A percentile compares a stretch with the other conserved stretches of the same genome.
Conservation (phyloP, 2,797 vertebrate species). For the Holocentrus rufus region DNA sequence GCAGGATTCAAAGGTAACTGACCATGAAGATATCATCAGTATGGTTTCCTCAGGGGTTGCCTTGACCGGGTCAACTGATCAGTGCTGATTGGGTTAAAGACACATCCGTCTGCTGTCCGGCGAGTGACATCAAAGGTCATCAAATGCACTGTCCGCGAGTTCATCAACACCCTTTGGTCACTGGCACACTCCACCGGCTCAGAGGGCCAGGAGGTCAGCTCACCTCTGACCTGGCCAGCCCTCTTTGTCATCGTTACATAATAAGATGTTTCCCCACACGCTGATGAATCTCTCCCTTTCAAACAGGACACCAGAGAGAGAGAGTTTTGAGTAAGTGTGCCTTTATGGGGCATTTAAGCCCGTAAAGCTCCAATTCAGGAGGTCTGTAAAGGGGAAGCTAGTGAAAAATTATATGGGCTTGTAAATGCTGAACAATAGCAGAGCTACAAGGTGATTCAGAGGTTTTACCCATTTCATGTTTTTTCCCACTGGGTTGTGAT, state of each 20-base stretch:
- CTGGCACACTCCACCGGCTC: slow-evolving; percentile 61
- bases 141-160: slow-evolving; percentile 73
- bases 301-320: slow-evolving; percentile 32
- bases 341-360: slow-evolving; percentile 59
- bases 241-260: slow-evolving; percentile 67
- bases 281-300: slow-evolving; percentile 55
- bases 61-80: slow-evolving; percentile 61
- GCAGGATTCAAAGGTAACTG: background rate
- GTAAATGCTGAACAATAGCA: slow-evolving; percentile 59
- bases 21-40: background rate
- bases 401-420: slow-evolving; percentile 55
- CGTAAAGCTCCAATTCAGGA: slow-evolving; percentile 37
- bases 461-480: background rate
- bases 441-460: slow-evolving; percentile 7
- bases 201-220: slow-evolving; percentile 60
- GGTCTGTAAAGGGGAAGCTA: slow-evolving; percentile 50
- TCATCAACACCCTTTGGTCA: slow-evolving; percentile 75
- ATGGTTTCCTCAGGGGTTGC: background rate
- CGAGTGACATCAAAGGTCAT: slow-evolving; percentile 70
- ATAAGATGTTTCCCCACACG: slow-evolving; percentile 63
- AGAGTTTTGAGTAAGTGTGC: slow-evolving; percentile 22
- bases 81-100: slow-evolving; percentile 57
- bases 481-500: background rate
- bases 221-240: slow-evolving; percentile 75
- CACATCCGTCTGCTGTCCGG: slow-evolving; percentile 59